Evolutionary conservation across 2,888 invertebrate species (phyloP).

Genomic region (Idaea aversata): DNA sequence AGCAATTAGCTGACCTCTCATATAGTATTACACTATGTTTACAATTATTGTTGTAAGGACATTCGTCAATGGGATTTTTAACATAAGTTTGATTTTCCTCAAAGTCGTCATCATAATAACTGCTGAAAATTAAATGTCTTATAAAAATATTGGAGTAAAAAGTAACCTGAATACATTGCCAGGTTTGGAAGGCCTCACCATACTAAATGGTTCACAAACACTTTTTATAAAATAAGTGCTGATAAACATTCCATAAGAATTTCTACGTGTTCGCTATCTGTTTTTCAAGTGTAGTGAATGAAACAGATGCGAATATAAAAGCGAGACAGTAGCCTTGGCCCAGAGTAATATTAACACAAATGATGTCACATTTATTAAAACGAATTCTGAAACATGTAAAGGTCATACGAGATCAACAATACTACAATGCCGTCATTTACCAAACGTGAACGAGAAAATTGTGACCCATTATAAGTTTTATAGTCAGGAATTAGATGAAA

Average conservation of each 20-base stretch:
- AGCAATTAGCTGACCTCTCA: not conserved
- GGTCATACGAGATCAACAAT: slow-evolving; percentile 8
- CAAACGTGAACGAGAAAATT: not conserved
- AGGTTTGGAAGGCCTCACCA: too few species aligned
- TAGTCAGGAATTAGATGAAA: too few species aligned
- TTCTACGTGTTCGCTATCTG: not conserved
- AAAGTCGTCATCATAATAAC: not conserved
- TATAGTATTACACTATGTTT: not conserved
- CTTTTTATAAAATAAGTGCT: too few species aligned
- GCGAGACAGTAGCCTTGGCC: slow-evolving; percentile 23
- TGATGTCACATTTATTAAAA: slow-evolving; percentile 31
- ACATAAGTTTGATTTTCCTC: not conserved
- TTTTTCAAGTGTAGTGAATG: slow-evolving; percentile 5
- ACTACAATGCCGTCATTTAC: not conserved
- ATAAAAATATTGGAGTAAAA: too few species aligned
- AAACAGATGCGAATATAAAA: not conserved
- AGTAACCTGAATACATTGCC: too few species aligned
- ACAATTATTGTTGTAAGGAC: not conserved
- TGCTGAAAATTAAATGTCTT: not conserved
- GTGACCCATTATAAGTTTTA: too few species aligned
- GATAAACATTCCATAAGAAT: not conserved
- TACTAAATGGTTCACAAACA: too few species aligned
- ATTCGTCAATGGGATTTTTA: not conserved
- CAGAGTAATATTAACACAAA: slow-evolving; percentile 21
- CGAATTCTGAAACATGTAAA: slow-evolving; percentile 14